Percentiles rank a stretch among this genome's conserved stretches.
phyloP scores from a whole-genome alignment of 1,140 invertebrate genomes.

The Scaptomyza montana region DNA sequence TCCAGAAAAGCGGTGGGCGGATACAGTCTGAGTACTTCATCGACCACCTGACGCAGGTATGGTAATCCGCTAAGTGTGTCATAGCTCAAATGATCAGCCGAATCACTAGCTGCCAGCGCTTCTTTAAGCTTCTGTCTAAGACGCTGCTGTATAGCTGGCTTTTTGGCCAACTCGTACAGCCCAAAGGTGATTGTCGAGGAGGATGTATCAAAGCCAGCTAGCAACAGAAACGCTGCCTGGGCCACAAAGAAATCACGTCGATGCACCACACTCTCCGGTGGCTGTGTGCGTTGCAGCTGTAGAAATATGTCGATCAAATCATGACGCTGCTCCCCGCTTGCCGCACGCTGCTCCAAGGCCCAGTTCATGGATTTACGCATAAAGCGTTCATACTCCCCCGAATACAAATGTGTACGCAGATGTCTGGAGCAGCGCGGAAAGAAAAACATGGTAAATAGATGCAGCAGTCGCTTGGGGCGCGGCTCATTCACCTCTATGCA shows the following conservation, averaged over 20 bases:
- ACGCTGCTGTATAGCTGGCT: slow-evolving; percentile 82
- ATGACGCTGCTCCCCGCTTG: slow-evolving; percentile 65
- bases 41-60: slow-evolving; percentile 83
- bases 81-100: slow-evolving; percentile 75
- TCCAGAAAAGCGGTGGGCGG: slow-evolving; percentile 86
- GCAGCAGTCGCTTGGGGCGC: slow-evolving; percentile 55
- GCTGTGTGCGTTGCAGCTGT: slow-evolving; percentile 72
- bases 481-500: slow-evolving; percentile 84
- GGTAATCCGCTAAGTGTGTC: slow-evolving; percentile 82
- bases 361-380: slow-evolving; percentile 78
- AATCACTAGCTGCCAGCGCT: slow-evolving; percentile 61
- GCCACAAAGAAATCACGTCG: slow-evolving; percentile 85
- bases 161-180: slow-evolving; percentile 84
- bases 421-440: slow-evolving; percentile 64
- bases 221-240: slow-evolving; percentile 87
- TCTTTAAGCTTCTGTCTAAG: slow-evolving; percentile 80
- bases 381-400: slow-evolving; percentile 71
- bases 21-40: slow-evolving; percentile 86
- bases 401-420: slow-evolving; percentile 68
- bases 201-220: slow-evolving; percentile 85
- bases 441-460: slow-evolving; percentile 82
- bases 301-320: slow-evolving; percentile 85
- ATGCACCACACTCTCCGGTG: slow-evolving; percentile 42
- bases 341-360: slow-evolving; percentile 69
- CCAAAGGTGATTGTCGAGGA: slow-evolving; percentile 84